Conservation (phyloP, 2,113 vertebrate species). For the Platichthys stellatus region DNA sequence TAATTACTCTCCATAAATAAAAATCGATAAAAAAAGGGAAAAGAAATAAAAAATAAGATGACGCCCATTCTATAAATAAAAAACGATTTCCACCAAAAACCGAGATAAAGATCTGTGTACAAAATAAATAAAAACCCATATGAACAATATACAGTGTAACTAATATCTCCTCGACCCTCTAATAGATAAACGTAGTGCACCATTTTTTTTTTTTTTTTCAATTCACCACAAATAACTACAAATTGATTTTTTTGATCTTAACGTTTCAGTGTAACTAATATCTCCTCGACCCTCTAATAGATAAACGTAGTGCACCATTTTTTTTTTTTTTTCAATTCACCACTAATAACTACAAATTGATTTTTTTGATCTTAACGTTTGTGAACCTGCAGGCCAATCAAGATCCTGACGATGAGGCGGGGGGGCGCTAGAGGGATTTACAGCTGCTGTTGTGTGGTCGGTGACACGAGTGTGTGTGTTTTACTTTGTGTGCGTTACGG, state of each 20-base stretch:
- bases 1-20: conserved; percentile 78
- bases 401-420: conserved; percentile 30
- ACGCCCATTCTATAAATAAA: conserved; percentile 76
- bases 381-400: conserved; percentile 55
- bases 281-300: conserved; percentile 58
- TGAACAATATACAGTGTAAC: conserved; percentile 82
- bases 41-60: conserved; percentile 32
- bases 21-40: conserved; percentile 63
- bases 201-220: conserved; percentile 42
- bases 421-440: neutral
- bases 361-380: conserved; percentile 12
- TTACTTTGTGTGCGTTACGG: neutral
- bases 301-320: conserved; percentile 71
- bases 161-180: conserved; percentile 64
- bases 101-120: conserved; percentile 78
- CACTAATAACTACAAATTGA: conserved; percentile 36
- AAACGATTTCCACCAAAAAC: conserved; percentile 70
- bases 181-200: conserved; percentile 68
- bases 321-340: conserved; percentile 39
- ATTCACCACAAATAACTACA: conserved; percentile 52
- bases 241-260: conserved; percentile 3
- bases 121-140: conserved; percentile 83
- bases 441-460: neutral
- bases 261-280: conserved; percentile 73
- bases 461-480: too few species aligned